These are phyloP conservation scores for Ameiurus melas DNA, from an alignment of 2,113 vertebrate genomes.

Conservation along the genomic window DNA sequence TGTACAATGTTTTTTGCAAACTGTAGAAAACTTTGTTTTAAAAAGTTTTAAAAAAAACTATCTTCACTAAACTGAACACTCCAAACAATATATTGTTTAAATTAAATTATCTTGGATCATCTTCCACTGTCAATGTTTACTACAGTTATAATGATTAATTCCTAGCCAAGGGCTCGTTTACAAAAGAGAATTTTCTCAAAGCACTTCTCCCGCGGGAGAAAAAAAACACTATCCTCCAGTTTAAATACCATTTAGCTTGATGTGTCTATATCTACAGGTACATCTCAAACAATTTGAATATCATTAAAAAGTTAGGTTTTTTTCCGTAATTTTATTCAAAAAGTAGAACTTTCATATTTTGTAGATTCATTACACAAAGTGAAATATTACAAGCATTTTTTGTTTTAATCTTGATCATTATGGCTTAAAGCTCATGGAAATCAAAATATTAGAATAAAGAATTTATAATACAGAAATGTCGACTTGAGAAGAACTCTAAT, in stretches of 20 bases:
- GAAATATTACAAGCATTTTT: too few relatives aligned
- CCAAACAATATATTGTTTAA: background rate
- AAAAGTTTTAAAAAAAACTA: background rate
- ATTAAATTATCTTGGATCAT: background rate
- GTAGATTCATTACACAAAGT: too few relatives aligned
- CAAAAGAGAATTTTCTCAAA: background rate
- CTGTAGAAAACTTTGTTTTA: background rate
- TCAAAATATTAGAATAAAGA: too few relatives aligned
- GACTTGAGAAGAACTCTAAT: too few relatives aligned
- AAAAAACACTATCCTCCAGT: background rate
- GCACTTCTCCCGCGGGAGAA: background rate
- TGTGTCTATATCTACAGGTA: background rate
- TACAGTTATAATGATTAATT: background rate
- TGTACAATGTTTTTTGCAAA: background rate
- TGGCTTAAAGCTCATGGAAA: too few relatives aligned
- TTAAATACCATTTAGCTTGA: background rate
- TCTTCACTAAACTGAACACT: background rate
- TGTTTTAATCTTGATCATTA: too few relatives aligned
- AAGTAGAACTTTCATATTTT: too few relatives aligned
- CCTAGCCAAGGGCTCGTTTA: background rate
- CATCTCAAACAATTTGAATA: too few relatives aligned
- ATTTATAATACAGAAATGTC: too few relatives aligned
- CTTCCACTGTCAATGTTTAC: background rate
- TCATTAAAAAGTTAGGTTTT: too few relatives aligned
- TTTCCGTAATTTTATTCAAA: too few relatives aligned